phyloP scores from a whole-genome alignment of 2,888 invertebrate species.

The Cistogaster globosa region DNA sequence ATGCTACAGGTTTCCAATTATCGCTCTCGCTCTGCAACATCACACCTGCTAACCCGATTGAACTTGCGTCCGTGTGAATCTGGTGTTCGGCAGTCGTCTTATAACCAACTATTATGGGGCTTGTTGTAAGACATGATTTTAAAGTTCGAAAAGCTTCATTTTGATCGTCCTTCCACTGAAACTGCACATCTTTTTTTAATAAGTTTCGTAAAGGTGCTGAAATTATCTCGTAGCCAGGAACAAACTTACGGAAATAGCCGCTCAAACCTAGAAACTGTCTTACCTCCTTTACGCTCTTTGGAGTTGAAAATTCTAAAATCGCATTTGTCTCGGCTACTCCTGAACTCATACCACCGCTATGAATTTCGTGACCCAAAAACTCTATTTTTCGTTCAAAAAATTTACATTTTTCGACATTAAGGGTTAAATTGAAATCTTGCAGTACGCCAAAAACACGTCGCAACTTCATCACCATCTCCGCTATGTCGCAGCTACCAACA shows the following conservation, averaged over 20 bases:
- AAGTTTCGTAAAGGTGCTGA: slow-evolving; percentile 43
- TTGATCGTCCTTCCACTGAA: too few species aligned
- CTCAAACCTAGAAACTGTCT: slow-evolving; percentile 63
- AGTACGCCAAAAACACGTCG: slow-evolving; percentile 23
- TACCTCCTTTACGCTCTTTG: slow-evolving; percentile 43
- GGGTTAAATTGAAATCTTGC: slow-evolving; percentile 33
- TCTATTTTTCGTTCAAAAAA: slow-evolving; percentile 56
- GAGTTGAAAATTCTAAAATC: slow-evolving; percentile 52
- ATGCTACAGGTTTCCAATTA: too few species aligned
- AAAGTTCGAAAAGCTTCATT: too few species aligned
- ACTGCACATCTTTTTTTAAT: too few species aligned
- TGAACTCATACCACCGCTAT: slow-evolving; percentile 10
- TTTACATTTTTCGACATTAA: slow-evolving; percentile 65
- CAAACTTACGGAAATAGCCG: slow-evolving; percentile 45
- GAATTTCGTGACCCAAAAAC: slow-evolving; percentile 54
- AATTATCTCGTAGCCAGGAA: slow-evolving; percentile 54
- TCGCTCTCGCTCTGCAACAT: too few species aligned
- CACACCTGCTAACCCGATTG: too few species aligned
- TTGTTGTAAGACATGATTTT: too few species aligned
- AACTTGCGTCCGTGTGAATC: slow-evolving; percentile 52
- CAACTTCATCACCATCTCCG: background rate
- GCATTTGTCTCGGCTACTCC: slow-evolving; percentile 25
- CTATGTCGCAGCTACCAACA: too few species aligned
- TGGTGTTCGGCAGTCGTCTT: slow-evolving; percentile 52
- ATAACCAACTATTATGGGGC: slow-evolving; percentile 57